These are phyloP conservation scores for Uropsilus gracilis DNA, from an alignment of 2,113 vertebrate genomes.

Conservation along the genomic window DNA sequence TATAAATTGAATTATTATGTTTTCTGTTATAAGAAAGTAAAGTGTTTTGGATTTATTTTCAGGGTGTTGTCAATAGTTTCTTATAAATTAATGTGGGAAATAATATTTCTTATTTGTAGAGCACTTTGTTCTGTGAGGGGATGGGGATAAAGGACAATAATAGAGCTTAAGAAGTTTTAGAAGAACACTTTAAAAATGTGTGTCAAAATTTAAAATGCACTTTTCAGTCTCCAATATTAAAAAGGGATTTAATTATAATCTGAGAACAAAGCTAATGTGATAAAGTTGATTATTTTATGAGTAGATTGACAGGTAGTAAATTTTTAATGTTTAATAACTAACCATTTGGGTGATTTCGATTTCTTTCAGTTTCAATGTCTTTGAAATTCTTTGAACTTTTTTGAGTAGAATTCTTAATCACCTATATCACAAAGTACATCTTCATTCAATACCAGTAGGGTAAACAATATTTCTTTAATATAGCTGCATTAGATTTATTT, in stretches of 20 bases:
- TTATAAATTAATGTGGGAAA: constrained; percentile 12
- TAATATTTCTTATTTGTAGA: constrained; percentile 33
- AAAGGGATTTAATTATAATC: background rate
- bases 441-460: background rate
- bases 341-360: background rate
- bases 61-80: background rate
- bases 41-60: constrained; percentile 4
- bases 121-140: background rate
- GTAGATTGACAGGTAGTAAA: background rate
- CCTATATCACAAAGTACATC: background rate
- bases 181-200: background rate
- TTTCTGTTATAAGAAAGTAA: constrained; percentile 33
- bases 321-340: too few relatives aligned
- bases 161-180: background rate
- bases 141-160: background rate
- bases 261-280: background rate
- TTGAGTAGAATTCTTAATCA: background rate
- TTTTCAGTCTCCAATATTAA: background rate
- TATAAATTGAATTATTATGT: constrained; percentile 25
- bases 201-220: background rate
- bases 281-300: background rate
- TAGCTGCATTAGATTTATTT: background rate
- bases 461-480: background rate
- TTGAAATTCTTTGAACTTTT: background rate
- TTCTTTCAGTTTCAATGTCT: background rate